Evolutionary conservation across 2,888 invertebrate species (phyloP), one percentile per base, ranked within the genome.

Genomic region (Pogonocherus hispidulus): DNA sequence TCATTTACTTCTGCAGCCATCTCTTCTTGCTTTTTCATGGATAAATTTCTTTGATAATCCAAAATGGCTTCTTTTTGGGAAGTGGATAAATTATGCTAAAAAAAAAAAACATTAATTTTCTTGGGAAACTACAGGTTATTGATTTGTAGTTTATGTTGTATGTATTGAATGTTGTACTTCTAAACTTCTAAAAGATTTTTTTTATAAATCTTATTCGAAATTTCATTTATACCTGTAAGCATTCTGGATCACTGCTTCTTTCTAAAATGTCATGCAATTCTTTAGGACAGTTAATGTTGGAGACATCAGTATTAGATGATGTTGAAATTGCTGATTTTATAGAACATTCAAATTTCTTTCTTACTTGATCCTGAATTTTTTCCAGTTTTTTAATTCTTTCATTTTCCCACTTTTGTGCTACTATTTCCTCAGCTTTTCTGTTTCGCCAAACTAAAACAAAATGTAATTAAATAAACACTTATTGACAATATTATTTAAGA

Each of bases 351-450:
- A 87, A 82, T 69, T 89, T 87, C 51, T 84, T 87, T 74, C 87
- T 86, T 0, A 88, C 85, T 76, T 87, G 86, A 62, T 87, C 87
- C 66, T 88, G 88, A 0, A 90, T 77, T 72, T 84, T 86, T 82
- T 90, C 90, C 71, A 89, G 86, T 67, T 87, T 87, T 72, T 88
- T 88, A 2, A 88, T 73, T 70, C 85, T 86, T 80, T 90, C 89
- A 76, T 87, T 78, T 70, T 90, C 90, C 70, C 85, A 87, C 69
- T 86, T 86, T 51, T 80, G 79, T 1, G 79, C 79, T 3, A 78
- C 76, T 37, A 81, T 78, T 60, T 83, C 81, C 73, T 87, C 86
- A 2, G 85, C 84, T 72, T 82, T 84, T 63, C 78, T 77, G 69
- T 86, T 86, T 60, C 86, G 80, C 81, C 84, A 84, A 63, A 85